phyloP scores from a whole-genome alignment of 1,140 invertebrate species.

The Forficula auricularia region DNA sequence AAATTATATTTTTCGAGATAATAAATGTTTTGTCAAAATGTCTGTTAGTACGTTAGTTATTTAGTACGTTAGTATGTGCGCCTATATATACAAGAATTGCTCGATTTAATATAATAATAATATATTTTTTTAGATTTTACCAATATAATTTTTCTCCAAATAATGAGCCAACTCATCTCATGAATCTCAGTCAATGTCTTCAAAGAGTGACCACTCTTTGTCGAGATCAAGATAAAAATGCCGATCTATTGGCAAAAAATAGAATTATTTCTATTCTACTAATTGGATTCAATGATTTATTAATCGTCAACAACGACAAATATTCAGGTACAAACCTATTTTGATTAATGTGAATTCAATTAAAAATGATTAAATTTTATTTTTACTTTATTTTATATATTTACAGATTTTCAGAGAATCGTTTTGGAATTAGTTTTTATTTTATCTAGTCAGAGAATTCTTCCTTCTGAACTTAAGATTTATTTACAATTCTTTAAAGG shows the following conservation, averaged over 20 bases:
- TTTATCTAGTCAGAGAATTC: slow-evolving; percentile 34
- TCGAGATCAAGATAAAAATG: slow-evolving; percentile 28
- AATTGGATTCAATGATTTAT: slow-evolving; percentile 24
- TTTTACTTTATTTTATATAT: slow-evolving; percentile 6
- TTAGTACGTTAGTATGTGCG: too few relatives aligned
- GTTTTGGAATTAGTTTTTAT: slow-evolving; percentile 38
- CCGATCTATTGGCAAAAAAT: slow-evolving; percentile 24
- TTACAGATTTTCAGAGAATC: slow-evolving; percentile 36
- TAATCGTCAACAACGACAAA: slow-evolving; percentile 21
- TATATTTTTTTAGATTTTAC: too few relatives aligned
- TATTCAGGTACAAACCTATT: slow-evolving; percentile 1
- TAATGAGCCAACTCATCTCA: too few relatives aligned
- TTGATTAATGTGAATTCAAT: background rate
- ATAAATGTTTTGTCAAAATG: too few relatives aligned
- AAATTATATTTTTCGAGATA: too few relatives aligned
- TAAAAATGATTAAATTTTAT: background rate
- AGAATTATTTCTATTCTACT: slow-evolving; percentile 26
- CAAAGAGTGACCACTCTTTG: slow-evolving; percentile 19
- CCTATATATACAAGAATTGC: too few relatives aligned
- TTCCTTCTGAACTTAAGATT: slow-evolving; percentile 30
- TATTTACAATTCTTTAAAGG: slow-evolving; percentile 37
- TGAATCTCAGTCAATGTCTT: slow-evolving; percentile 3
- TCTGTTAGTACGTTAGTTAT: too few relatives aligned
- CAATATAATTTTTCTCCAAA: too few relatives aligned
- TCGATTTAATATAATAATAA: too few relatives aligned